phyloP scores from a whole-genome alignment of 2,797 vertebrate genomes.

The Peromyscus eremicus region DNA sequence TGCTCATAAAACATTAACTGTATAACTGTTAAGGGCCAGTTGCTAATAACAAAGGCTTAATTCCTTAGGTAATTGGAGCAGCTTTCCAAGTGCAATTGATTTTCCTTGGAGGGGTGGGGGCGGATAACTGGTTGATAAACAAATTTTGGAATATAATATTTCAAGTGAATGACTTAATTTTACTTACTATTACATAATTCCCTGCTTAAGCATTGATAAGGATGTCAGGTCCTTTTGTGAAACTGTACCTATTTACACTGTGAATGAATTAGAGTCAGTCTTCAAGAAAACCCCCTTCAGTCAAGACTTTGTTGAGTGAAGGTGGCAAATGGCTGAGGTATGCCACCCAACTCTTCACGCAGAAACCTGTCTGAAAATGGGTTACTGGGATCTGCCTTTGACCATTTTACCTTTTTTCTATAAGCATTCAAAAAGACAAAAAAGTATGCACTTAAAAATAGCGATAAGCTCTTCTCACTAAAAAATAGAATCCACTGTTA shows the following conservation, averaged over 20 bases:
- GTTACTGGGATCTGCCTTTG: not conserved
- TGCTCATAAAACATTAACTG: slow-evolving; percentile 77
- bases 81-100: slow-evolving; percentile 31
- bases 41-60: slow-evolving; percentile 64
- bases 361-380: not conserved
- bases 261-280: not conserved
- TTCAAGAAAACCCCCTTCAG: not conserved
- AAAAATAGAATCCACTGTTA: slow-evolving; percentile 2
- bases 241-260: not conserved
- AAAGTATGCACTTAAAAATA: not conserved
- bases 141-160: not conserved
- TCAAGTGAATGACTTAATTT: slow-evolving; percentile 7
- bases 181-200: not conserved
- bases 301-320: not conserved
- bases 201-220: not conserved
- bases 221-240: not conserved
- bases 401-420: not conserved
- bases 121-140: not conserved
- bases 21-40: slow-evolving; percentile 50
- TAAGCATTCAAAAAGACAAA: not conserved
- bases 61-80: slow-evolving; percentile 39
- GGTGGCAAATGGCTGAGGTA: fast-evolving
- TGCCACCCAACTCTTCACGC: not conserved
- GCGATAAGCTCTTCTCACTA: not conserved
- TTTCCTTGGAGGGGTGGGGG: not conserved